These are phyloP conservation scores for Spilogale gracilis DNA, from an alignment of 2,113 vertebrate genomes.

Conservation along the genomic window DNA sequence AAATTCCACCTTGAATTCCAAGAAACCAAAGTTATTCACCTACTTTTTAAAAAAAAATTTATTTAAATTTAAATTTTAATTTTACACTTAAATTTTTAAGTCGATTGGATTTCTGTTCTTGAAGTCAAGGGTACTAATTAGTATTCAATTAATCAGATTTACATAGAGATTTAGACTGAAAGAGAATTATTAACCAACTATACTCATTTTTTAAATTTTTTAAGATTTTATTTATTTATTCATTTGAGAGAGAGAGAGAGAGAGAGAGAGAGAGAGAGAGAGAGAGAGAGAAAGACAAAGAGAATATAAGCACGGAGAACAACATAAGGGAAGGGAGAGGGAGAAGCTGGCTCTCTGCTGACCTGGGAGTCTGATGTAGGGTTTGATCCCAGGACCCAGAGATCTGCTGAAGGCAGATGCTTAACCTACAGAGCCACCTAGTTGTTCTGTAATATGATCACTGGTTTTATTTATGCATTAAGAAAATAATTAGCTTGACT, in stretches of 20 bases:
- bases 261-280: too few species aligned
- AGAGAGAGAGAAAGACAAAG: too few species aligned
- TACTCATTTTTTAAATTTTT: not conserved
- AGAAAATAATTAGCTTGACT: not conserved
- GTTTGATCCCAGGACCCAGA: too few species aligned
- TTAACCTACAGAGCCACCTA: too few species aligned
- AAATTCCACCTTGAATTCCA: not conserved
- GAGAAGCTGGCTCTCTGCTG: too few species aligned
- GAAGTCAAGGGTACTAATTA: not conserved
- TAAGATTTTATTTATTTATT: too few species aligned
- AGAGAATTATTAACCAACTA: not conserved
- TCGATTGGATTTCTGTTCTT: not conserved
- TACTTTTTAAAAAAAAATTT: not conserved
- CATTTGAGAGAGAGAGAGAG: too few species aligned
- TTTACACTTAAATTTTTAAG: not conserved
- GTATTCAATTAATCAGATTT: not conserved
- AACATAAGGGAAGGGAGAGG: too few species aligned
- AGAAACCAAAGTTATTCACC: not conserved
- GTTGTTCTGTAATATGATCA: not conserved
- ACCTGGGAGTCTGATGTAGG: too few species aligned
- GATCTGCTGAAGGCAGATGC: too few species aligned
- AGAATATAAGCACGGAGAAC: too few species aligned
- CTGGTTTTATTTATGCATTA: not conserved
- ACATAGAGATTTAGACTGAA: not conserved
- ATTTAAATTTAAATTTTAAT: too few species aligned